Evolutionary conservation across 2,888 invertebrate species (phyloP).

Genomic region (Galerucella calmariensis): DNA sequence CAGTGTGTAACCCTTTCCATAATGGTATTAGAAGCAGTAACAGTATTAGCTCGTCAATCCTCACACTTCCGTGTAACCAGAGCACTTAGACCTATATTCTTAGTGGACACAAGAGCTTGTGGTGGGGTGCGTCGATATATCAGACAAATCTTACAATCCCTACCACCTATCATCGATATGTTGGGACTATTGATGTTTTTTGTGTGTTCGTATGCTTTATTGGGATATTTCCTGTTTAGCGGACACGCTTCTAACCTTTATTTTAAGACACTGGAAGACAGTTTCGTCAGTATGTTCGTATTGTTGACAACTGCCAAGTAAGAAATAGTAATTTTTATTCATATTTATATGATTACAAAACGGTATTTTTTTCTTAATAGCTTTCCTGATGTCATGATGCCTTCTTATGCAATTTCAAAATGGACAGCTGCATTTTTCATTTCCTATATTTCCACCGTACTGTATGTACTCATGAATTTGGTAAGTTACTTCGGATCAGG

Average conservation of each 20-base stretch:
- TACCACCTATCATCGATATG: conserved; percentile 91
- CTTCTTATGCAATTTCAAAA: conserved; percentile 81
- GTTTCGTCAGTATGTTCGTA: conserved; percentile 90
- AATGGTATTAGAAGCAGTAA: conserved; percentile 85
- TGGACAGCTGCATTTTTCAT: conserved; percentile 90
- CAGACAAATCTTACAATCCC: conserved; percentile 83
- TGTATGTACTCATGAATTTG: conserved; percentile 90
- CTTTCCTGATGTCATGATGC: conserved; percentile 95
- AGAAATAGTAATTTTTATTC: conserved; percentile 58
- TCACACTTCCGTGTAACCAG: conserved; percentile 90
- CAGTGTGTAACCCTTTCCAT: conserved; percentile 80
- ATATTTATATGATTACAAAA: not conserved
- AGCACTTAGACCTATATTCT: conserved; percentile 86
- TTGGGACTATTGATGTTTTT: conserved; percentile 85
- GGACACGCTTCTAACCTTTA: conserved; percentile 79
- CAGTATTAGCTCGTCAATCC: conserved; percentile 82
- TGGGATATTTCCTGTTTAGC: conserved; percentile 86
- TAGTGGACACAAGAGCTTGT: conserved; percentile 86
- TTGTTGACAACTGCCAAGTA: conserved; percentile 92
- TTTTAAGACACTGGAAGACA: conserved; percentile 81
- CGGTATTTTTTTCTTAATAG: conserved; percentile 65
- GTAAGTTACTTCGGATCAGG: conserved; percentile 66
- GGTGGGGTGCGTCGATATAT: conserved; percentile 80
- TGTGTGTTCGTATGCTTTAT: conserved; percentile 82
- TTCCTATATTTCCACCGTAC: conserved; percentile 83